Conservation (phyloP, 2,888 invertebrate genomes). For the Andrena camellia region DNA sequence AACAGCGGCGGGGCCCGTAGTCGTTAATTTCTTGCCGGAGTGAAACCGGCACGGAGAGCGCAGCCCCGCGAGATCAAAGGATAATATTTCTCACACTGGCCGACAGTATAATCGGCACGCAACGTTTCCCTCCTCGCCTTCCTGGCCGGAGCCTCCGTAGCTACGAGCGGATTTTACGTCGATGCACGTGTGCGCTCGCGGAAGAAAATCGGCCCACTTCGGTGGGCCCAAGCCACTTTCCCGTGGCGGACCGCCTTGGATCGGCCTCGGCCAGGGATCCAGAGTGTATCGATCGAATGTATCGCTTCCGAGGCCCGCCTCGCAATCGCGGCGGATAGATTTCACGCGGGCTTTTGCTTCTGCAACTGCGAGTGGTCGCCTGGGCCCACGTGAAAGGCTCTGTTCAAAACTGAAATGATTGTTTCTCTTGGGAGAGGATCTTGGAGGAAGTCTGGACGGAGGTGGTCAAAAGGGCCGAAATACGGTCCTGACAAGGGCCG, state of each 20-base stretch:
- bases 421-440: not conserved
- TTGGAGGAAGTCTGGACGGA: slow-evolving; percentile 21
- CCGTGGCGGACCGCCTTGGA: slow-evolving; percentile 30
- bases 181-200: slow-evolving; percentile 26
- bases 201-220: slow-evolving; percentile 72
- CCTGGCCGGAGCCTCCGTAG: not conserved
- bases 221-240: slow-evolving; percentile 47
- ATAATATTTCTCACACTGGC: slow-evolving; percentile 82
- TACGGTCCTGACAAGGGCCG: slow-evolving; percentile 10
- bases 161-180: too few relatives aligned
- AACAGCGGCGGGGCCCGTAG: slow-evolving; percentile 59
- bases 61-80: slow-evolving; percentile 78
- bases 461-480: slow-evolving; percentile 3
- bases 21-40: slow-evolving; percentile 81
- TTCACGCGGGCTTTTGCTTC: not conserved
- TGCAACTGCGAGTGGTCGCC: not conserved
- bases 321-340: slow-evolving; percentile 24
- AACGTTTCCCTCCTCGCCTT: slow-evolving; percentile 66
- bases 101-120: slow-evolving; percentile 80
- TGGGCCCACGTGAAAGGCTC: not conserved
- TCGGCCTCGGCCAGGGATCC: slow-evolving; percentile 32
- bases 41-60: slow-evolving; percentile 74
- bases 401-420: not conserved
- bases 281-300: slow-evolving; percentile 6
- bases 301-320: slow-evolving; percentile 48